Evolutionary conservation across 1,140 invertebrate genomes (phyloP).

Genomic region (Papilio polyxenes): DNA sequence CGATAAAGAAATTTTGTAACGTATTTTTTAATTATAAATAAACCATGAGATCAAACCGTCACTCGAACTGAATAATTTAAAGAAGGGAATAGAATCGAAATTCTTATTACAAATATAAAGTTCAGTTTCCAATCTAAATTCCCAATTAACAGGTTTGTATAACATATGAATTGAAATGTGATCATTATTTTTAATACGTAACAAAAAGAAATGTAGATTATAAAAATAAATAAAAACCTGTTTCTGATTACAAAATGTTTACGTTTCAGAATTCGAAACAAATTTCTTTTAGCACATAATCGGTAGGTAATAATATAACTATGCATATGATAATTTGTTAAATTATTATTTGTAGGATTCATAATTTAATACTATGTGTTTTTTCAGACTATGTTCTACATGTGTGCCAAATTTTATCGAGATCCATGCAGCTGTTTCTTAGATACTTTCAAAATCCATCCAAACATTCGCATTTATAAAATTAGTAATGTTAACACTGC

Average conservation of each 20-base stretch:
- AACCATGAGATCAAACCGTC: no score
- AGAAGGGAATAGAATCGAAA: neutral
- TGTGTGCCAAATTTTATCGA: no score
- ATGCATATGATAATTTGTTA: neutral
- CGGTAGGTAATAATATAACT: slow-evolving; percentile 8
- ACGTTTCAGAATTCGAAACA: slow-evolving; percentile 26
- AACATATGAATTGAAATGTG: neutral
- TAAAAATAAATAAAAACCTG: slow-evolving; percentile 5
- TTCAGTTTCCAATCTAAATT: neutral
- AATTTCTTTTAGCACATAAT: slow-evolving; percentile 21
- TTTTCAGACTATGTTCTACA: no score
- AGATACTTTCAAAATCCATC: no score
- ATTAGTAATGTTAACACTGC: no score
- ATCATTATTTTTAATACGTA: neutral
- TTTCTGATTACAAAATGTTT: slow-evolving; percentile 11
- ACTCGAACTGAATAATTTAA: neutral
- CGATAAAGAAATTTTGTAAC: neutral
- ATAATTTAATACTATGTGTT: neutral
- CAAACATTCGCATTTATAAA: no score
- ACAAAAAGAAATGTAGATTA: slow-evolving; percentile 2
- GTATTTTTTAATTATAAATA: no score
- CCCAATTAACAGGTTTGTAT: neutral
- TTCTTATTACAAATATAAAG: no score
- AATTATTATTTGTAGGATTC: neutral
- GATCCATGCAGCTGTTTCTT: no score